Evolutionary conservation across 2,797 vertebrate species (phyloP).

Genomic region (Mico argentatus): DNA sequence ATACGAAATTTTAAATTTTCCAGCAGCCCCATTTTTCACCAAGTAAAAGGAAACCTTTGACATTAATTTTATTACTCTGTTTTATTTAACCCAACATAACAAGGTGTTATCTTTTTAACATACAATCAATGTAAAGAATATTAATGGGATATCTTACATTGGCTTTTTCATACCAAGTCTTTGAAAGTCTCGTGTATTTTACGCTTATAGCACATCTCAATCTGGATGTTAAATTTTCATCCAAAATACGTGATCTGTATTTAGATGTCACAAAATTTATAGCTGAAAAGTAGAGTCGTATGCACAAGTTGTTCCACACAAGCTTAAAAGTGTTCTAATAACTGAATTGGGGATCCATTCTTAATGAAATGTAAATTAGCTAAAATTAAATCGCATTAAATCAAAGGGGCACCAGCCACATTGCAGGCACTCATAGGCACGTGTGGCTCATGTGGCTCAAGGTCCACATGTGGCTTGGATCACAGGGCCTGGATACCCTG

Average conservation of each 20-base stretch:
- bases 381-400: conserved; percentile 41
- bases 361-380: conserved; percentile 64
- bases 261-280: conserved; percentile 21
- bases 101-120: neutral
- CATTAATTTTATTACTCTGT: conserved; percentile 24
- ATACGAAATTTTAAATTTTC: neutral
- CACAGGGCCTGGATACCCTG: neutral
- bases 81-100: conserved; percentile 3
- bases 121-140: neutral
- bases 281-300: neutral
- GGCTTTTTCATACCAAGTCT: neutral
- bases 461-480: neutral
- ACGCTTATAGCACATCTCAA: neutral
- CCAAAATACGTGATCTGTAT: conserved; percentile 30
- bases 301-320: neutral
- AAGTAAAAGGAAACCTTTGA: neutral
- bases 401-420: neutral
- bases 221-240: conserved; percentile 31
- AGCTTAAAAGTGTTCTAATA: conserved; percentile 1
- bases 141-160: neutral
- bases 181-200: neutral
- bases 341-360: conserved; percentile 24
- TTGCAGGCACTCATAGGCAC: neutral
- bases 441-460: accelerated
- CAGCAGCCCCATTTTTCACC: neutral